phyloP scores from a whole-genome alignment of 1,140 invertebrate genomes.

The Zaprionus kolodkinae region DNA sequence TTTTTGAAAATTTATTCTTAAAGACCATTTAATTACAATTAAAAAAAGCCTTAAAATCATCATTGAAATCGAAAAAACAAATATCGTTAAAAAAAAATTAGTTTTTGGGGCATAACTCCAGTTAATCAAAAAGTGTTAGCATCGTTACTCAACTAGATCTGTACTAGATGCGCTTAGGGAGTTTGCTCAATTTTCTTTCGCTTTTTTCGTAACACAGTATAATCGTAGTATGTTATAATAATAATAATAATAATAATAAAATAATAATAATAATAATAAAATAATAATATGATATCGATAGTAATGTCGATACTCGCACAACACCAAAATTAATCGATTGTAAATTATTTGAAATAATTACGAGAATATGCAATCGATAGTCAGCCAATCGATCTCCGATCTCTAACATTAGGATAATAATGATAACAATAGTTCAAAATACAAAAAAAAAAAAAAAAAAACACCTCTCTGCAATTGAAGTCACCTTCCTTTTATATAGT shows the following conservation, averaged over 20 bases:
- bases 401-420: slow-evolving; percentile 56
- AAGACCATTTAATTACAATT: too few species aligned
- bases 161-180: too few species aligned
- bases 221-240: background rate
- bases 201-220: too few species aligned
- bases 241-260: slow-evolving; percentile 28
- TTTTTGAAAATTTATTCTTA: too few species aligned
- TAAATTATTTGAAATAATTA: slow-evolving; percentile 33
- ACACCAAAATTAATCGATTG: slow-evolving; percentile 59
- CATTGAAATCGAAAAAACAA: too few species aligned
- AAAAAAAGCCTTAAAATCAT: too few species aligned
- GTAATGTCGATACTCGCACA: slow-evolving; percentile 46
- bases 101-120: too few species aligned
- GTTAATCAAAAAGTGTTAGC: too few species aligned
- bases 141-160: too few species aligned
- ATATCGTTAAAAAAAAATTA: too few species aligned
- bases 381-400: slow-evolving; percentile 17
- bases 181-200: too few species aligned
- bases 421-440: slow-evolving; percentile 55
- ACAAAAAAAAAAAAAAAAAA: slow-evolving; percentile 43
- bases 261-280: slow-evolving; percentile 31
- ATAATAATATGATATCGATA: slow-evolving; percentile 22
- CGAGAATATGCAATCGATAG: slow-evolving; percentile 29
- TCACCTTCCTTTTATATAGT: background rate
- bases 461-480: slow-evolving; percentile 16